These are phyloP conservation scores for Riparia riparia DNA, from an alignment of 2,113 vertebrate genomes.

Conservation along the genomic window DNA sequence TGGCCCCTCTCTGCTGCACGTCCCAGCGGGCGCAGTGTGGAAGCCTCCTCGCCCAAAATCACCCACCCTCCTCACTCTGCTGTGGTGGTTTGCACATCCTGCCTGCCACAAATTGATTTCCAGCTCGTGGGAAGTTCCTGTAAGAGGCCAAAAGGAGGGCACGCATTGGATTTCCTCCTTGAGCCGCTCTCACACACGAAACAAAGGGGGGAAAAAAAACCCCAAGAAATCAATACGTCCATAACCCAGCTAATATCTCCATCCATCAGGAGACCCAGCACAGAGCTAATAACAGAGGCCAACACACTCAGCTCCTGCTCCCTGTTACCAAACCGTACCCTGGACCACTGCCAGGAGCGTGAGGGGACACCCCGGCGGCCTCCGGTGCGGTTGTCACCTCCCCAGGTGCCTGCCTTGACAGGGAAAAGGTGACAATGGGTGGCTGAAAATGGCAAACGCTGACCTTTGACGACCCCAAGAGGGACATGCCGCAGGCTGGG, in stretches of 20 bases:
- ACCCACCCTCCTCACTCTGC: not conserved
- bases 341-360: not conserved
- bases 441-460: not conserved
- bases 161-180: not conserved
- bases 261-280: not conserved
- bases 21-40: rapidly evolving
- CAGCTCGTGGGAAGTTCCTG: not conserved
- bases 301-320: not conserved
- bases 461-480: not conserved
- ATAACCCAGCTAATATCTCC: not conserved
- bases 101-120: not conserved
- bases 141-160: not conserved
- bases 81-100: not conserved
- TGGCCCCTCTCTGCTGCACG: rapidly evolving
- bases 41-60: not conserved
- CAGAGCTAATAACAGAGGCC: not conserved
- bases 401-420: not conserved
- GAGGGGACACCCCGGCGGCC: not conserved
- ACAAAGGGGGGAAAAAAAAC: not conserved
- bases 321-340: not conserved
- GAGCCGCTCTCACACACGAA: rapidly evolving
- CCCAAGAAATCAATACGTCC: constrained; percentile 21
- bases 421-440: not conserved
- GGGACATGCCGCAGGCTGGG: rapidly evolving
- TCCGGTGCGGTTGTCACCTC: rapidly evolving